Evolutionary conservation across 2,888 invertebrate genomes (phyloP).

Genomic region (Ophion ellenae): DNA sequence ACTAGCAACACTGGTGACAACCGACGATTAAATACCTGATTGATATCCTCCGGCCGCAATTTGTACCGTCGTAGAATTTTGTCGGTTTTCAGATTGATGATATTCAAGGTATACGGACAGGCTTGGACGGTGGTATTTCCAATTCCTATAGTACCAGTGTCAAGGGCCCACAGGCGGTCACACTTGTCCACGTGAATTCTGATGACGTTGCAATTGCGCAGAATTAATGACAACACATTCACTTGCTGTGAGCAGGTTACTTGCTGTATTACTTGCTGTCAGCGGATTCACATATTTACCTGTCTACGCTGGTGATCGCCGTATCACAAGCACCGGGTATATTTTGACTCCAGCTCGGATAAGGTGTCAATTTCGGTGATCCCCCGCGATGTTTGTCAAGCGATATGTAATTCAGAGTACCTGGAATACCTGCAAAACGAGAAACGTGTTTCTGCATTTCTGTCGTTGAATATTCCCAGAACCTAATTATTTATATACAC

Average conservation of each 20-base stretch:
- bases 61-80: constrained; percentile 89
- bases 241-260: neutral
- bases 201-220: constrained; percentile 23
- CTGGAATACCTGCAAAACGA: constrained; percentile 88
- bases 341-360: constrained; percentile 91
- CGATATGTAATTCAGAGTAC: constrained; percentile 92
- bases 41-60: constrained; percentile 89
- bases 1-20: neutral
- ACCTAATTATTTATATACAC: neutral
- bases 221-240: neutral
- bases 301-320: constrained; percentile 91
- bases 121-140: constrained; percentile 90
- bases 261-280: neutral
- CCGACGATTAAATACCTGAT: constrained; percentile 82
- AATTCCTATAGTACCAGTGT: constrained; percentile 93
- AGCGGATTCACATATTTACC: constrained; percentile 69
- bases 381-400: constrained; percentile 87
- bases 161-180: constrained; percentile 92
- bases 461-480: constrained; percentile 16
- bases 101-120: constrained; percentile 91
- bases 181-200: constrained; percentile 92
- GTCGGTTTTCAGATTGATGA: constrained; percentile 91
- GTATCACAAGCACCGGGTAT: constrained; percentile 90
- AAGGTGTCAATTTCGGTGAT: constrained; percentile 91
- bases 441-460: constrained; percentile 15